A percentile compares a stretch with the other conserved stretches of the same genome.
Evolutionary conservation across 2,888 invertebrate species (phyloP).

Genomic region (Phyllotreta striolata): DNA sequence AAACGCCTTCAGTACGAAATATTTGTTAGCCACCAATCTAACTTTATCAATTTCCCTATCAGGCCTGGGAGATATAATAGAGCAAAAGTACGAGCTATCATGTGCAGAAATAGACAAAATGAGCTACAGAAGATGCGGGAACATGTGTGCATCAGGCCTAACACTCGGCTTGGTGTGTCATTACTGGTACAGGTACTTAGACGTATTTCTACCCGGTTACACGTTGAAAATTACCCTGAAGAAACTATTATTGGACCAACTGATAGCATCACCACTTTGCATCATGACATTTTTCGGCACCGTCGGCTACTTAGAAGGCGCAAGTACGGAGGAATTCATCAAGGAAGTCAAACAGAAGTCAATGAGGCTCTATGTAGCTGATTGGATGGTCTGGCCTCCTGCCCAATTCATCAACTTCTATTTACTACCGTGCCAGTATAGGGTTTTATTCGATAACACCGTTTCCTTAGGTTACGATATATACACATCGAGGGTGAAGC

Average conservation of each 20-base stretch:
- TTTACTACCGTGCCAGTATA: conserved; percentile 79
- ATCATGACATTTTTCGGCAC: conserved; percentile 81
- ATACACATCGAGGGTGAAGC: conserved; percentile 83
- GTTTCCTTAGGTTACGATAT: conserved; percentile 88
- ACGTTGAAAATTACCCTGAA: conserved; percentile 71
- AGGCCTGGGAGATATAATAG: conserved; percentile 79
- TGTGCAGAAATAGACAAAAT: conserved; percentile 66
- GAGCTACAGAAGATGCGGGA: conserved; percentile 70
- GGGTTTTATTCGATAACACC: conserved; percentile 87
- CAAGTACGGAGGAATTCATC: conserved; percentile 68
- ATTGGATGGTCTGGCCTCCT: conserved; percentile 93
- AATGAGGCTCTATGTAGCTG: conserved; percentile 80
- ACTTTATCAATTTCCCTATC: conserved; percentile 79
- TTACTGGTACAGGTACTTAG: conserved; percentile 84
- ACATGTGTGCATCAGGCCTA: conserved; percentile 82
- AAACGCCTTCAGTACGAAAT: conserved; percentile 69
- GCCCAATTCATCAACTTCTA: conserved; percentile 94
- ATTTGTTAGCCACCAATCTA: conserved; percentile 82
- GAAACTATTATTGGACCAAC: conserved; percentile 84
- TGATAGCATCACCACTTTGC: conserved; percentile 82
- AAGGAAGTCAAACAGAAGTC: conserved; percentile 78
- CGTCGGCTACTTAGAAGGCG: conserved; percentile 75
- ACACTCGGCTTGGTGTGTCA: conserved; percentile 84
- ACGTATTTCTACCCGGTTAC: conserved; percentile 74
- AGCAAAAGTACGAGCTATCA: conserved; percentile 80